These are phyloP conservation scores for Hybognathus amarus DNA, from an alignment of 2,797 vertebrate species.

Conservation along the genomic window DNA sequence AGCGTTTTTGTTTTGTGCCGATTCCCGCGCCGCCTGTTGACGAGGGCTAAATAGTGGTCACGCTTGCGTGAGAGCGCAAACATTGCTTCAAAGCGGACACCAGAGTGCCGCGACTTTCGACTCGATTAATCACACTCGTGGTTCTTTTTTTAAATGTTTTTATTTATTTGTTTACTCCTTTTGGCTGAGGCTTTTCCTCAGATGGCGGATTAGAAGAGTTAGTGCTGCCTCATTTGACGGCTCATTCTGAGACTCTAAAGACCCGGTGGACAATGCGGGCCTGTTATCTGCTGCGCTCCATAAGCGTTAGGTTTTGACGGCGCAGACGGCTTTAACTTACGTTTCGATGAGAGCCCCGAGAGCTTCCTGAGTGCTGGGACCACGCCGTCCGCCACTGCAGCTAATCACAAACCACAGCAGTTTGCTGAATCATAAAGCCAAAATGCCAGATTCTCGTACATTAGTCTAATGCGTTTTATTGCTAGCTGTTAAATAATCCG, in stretches of 20 bases:
- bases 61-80: constrained; percentile 55
- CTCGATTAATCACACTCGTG: constrained; percentile 59
- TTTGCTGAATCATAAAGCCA: constrained; percentile 37
- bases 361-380: constrained; percentile 27
- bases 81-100: constrained; percentile 73
- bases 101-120: constrained; percentile 62
- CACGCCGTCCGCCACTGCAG: not conserved
- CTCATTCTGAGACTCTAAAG: constrained; percentile 81
- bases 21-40: constrained; percentile 34
- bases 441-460: constrained; percentile 38
- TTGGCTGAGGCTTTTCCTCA: constrained; percentile 70
- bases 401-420: constrained; percentile 47
- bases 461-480: constrained; percentile 45
- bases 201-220: constrained; percentile 80
- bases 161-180: constrained; percentile 76
- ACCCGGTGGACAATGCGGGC: constrained; percentile 76
- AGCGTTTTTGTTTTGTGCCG: not conserved
- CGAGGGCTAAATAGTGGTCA: constrained; percentile 41
- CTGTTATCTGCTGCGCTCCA: constrained; percentile 76
- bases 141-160: constrained; percentile 66
- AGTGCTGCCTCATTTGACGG: constrained; percentile 79
- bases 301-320: constrained; percentile 60
- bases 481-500: constrained; percentile 16
- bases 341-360: constrained; percentile 20
- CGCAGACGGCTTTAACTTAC: constrained; percentile 20